These are phyloP conservation scores for Magallana nippona DNA, from an alignment of 2,888 invertebrate genomes.

Conservation along the genomic window DNA sequence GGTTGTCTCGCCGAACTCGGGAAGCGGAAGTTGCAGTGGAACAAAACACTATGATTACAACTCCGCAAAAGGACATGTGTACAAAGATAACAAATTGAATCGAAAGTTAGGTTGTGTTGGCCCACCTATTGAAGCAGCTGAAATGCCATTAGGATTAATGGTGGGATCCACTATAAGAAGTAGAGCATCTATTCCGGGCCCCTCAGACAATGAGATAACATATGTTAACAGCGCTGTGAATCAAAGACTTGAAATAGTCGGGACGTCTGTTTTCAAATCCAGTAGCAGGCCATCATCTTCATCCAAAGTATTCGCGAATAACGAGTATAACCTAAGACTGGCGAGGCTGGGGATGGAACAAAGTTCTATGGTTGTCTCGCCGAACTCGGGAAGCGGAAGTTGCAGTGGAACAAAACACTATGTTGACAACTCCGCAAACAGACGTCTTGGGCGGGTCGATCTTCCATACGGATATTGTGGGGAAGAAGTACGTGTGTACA, in stretches of 20 bases:
- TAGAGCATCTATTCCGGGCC: too few species aligned
- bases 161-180: too few species aligned
- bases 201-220: neutral
- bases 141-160: too few species aligned
- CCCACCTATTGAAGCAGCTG: too few species aligned
- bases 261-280: slow-evolving; percentile 43
- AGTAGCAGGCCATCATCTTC: neutral
- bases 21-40: neutral
- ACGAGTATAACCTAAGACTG: slow-evolving; percentile 31
- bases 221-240: slow-evolving; percentile 46
- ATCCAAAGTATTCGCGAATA: slow-evolving; percentile 41
- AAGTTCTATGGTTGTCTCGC: slow-evolving; percentile 34
- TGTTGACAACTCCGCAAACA: slow-evolving; percentile 50
- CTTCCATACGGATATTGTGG: slow-evolving; percentile 49
- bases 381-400: neutral
- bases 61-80: too few species aligned
- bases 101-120: too few species aligned
- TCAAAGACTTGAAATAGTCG: slow-evolving; percentile 43
- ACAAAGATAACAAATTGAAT: too few species aligned
- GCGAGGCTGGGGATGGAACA: slow-evolving; percentile 44
- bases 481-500: slow-evolving; percentile 31
- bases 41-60: too few species aligned
- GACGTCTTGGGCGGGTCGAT: slow-evolving; percentile 49
- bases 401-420: slow-evolving; percentile 36
- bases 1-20: slow-evolving; percentile 5